phyloP scores from a whole-genome alignment of 2,113 vertebrate genomes.

The Toxotes chatareus region DNA sequence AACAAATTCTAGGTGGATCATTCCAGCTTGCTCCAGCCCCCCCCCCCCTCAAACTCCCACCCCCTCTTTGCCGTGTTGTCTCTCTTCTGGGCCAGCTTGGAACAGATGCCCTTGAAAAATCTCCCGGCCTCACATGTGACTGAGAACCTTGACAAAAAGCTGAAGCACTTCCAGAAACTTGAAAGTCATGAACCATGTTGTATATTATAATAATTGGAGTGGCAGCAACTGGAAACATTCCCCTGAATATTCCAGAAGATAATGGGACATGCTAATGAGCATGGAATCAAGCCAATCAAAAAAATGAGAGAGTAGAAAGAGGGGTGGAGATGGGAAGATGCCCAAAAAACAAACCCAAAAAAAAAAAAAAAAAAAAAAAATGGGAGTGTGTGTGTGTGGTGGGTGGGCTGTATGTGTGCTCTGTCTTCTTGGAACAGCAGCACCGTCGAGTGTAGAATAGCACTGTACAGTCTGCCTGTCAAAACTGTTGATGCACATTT shows the following conservation, averaged over 20 bases:
- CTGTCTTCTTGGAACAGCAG: constrained; percentile 58
- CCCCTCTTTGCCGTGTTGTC: constrained; percentile 42
- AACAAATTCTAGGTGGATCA: constrained; percentile 96
- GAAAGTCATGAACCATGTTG: constrained; percentile 85
- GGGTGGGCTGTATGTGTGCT: constrained; percentile 42
- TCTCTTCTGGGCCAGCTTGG: constrained; percentile 88
- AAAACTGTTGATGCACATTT: constrained; percentile 73
- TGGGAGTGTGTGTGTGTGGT: neutral
- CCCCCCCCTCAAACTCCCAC: constrained; percentile 70
- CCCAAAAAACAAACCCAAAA: constrained; percentile 25
- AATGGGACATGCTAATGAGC: constrained; percentile 86
- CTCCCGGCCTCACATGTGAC: constrained; percentile 83
- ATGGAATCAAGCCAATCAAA: constrained; percentile 84
- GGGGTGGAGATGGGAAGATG: constrained; percentile 60
- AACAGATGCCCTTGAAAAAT: constrained; percentile 92
- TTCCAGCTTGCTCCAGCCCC: constrained; percentile 85
- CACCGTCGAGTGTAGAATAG: constrained; percentile 39
- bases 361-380: constrained; percentile 7
- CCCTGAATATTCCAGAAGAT: constrained; percentile 83
- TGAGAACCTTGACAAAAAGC: constrained; percentile 84
- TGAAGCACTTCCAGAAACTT: constrained; percentile 84
- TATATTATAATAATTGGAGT: constrained; percentile 85
- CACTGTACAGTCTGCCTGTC: constrained; percentile 65
- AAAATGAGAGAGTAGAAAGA: constrained; percentile 51
- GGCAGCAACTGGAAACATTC: constrained; percentile 83